Percentiles rank a stretch among this genome's conserved stretches.
Evolutionary conservation across 2,113 vertebrate genomes (phyloP).

Genomic region (Semnopithecus entellus): DNA sequence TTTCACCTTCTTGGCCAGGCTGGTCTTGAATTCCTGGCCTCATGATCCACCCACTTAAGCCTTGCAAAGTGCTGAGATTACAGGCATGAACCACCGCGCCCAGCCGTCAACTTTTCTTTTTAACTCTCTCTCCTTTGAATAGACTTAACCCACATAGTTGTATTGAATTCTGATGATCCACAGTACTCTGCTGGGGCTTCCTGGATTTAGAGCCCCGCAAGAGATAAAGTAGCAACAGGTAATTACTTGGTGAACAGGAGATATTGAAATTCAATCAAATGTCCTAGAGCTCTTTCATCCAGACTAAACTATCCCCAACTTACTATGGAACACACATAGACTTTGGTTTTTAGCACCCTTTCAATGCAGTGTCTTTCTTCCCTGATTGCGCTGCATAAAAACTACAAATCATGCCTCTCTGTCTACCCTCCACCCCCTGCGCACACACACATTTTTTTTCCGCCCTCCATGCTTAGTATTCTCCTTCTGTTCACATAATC

Average conservation of each 20-base stretch:
- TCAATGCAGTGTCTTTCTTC: not conserved
- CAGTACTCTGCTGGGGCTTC: not conserved
- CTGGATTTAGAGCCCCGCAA: not conserved
- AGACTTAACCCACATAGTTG: not conserved
- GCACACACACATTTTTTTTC: not conserved
- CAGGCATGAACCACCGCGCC: too few relatives aligned
- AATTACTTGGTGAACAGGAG: not conserved
- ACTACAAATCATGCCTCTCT: not conserved
- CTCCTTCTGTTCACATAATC: not conserved
- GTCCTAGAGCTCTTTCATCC: not conserved
- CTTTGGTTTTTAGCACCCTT: not conserved
- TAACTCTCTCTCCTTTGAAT: not conserved
- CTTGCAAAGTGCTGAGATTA: too few relatives aligned
- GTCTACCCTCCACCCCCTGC: not conserved
- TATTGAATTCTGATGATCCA: not conserved
- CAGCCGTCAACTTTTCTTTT: too few relatives aligned
- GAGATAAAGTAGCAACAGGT: not conserved
- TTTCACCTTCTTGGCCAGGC: too few relatives aligned
- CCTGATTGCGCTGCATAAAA: not conserved
- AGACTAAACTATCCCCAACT: not conserved
- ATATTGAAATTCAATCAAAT: not conserved
- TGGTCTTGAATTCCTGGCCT: too few relatives aligned
- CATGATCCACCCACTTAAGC: too few relatives aligned
- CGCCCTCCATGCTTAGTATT: not conserved
- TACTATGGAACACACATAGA: not conserved